These are phyloP conservation scores for Poeciliopsis infans DNA, from an alignment of 2,797 vertebrate species.

Conservation along the genomic window DNA sequence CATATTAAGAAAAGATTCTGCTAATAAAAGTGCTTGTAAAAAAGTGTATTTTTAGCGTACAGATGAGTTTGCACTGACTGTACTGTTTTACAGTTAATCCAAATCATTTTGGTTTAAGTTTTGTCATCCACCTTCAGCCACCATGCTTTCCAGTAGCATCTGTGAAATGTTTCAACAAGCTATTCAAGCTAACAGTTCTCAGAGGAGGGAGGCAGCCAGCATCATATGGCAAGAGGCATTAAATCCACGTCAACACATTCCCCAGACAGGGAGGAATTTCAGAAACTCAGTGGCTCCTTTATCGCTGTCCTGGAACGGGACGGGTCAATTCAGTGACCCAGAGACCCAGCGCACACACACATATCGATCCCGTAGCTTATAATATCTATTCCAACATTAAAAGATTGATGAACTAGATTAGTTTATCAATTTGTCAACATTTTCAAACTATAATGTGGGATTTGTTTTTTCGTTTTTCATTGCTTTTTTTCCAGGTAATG, in stretches of 20 bases:
- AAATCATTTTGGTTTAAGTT: not conserved
- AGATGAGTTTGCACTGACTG: not conserved
- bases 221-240: slow-evolving; percentile 76
- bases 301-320: slow-evolving; percentile 47
- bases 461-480: not conserved
- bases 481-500: no score
- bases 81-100: not conserved
- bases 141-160: slow-evolving; percentile 38
- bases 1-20: not conserved
- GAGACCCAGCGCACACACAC: slow-evolving; percentile 9
- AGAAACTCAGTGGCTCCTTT: slow-evolving; percentile 71
- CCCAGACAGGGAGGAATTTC: slow-evolving; percentile 72
- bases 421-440: not conserved
- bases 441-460: not conserved
- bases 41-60: not conserved
- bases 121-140: not conserved
- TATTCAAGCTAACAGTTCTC: slow-evolving; percentile 55
- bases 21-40: not conserved
- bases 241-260: slow-evolving; percentile 81
- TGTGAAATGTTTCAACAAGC: slow-evolving; percentile 67
- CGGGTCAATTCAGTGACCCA: slow-evolving; percentile 12
- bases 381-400: not conserved
- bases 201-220: slow-evolving; percentile 42
- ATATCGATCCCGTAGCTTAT: not conserved
- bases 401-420: not conserved